A percentile compares a stretch with the other conserved stretches of the same genome.
These are phyloP conservation scores for Acanthurus lineatus DNA, from an alignment of 2,797 vertebrate genomes.

Conservation along the genomic window DNA sequence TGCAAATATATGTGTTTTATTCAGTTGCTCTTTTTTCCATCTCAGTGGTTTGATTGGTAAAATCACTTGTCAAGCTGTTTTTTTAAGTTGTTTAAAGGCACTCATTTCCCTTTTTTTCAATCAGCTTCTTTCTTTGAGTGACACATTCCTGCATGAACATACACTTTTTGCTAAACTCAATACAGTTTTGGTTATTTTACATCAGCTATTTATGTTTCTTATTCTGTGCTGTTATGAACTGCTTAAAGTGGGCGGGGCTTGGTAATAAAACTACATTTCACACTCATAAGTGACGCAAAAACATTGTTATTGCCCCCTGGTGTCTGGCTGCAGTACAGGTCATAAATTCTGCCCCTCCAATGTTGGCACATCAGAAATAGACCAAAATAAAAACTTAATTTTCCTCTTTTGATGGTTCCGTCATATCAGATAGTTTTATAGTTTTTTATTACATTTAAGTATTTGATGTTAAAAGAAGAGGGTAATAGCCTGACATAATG, in stretches of 20 bases:
- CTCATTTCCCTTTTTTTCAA: neutral
- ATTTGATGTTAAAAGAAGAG: no score
- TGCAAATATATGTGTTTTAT: neutral
- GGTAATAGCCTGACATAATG: no score
- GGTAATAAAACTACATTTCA: no score
- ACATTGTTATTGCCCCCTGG: no score
- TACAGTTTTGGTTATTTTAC: neutral
- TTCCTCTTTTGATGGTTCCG: no score
- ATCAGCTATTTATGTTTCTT: neutral
- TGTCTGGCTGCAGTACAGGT: no score
- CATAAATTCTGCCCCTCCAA: no score
- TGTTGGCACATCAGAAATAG: no score
- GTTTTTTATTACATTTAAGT: no score
- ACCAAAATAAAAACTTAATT: no score
- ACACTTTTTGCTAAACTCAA: neutral
- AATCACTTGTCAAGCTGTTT: neutral
- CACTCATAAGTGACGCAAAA: no score
- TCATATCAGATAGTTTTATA: no score
- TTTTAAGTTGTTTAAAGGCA: slow-evolving; percentile 2
- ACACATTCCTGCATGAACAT: neutral
- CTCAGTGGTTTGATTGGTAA: neutral
- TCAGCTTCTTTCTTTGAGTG: neutral
- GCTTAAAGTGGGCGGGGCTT: neutral
- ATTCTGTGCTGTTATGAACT: neutral
- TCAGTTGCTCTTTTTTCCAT: neutral